These are phyloP conservation scores for Magallana ariakensis DNA, from an alignment of 1,140 invertebrate genomes.

Conservation along the genomic window DNA sequence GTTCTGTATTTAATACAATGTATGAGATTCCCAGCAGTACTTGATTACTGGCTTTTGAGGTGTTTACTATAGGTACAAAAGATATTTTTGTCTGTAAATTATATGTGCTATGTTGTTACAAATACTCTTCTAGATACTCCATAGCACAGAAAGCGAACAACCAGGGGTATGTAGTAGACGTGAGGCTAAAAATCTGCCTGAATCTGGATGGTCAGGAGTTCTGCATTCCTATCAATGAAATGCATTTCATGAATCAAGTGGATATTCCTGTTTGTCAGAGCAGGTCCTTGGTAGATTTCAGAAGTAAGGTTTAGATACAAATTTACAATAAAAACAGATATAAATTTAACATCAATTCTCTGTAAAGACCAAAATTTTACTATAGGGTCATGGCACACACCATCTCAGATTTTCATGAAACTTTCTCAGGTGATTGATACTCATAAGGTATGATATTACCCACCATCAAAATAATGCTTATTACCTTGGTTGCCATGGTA, in stretches of 20 bases:
- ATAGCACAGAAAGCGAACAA: constrained; percentile 10
- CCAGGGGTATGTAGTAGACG: constrained; percentile 51
- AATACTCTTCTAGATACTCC: constrained; percentile 35
- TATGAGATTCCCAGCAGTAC: too few species aligned
- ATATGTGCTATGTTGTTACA: neutral
- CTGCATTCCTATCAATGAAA: constrained; percentile 61
- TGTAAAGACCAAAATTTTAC: too few species aligned
- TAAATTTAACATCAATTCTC: too few species aligned
- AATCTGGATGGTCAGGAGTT: constrained; percentile 56
- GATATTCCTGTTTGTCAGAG: constrained; percentile 33
- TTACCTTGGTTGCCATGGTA: too few species aligned
- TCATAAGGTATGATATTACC: too few species aligned
- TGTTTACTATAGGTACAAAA: neutral
- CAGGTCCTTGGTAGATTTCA: constrained; percentile 16
- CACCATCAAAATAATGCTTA: too few species aligned
- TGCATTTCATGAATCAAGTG: constrained; percentile 57
- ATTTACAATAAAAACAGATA: too few species aligned
- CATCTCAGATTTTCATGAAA: too few species aligned
- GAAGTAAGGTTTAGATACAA: neutral
- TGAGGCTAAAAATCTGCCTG: constrained; percentile 60
- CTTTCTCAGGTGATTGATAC: too few species aligned
- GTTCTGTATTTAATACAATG: too few species aligned
- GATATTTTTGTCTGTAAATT: neutral
- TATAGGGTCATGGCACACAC: too few species aligned
- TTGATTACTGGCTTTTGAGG: too few species aligned